phyloP scores from a whole-genome alignment of 2,888 invertebrate genomes.

The Ischnus inquisitorius region DNA sequence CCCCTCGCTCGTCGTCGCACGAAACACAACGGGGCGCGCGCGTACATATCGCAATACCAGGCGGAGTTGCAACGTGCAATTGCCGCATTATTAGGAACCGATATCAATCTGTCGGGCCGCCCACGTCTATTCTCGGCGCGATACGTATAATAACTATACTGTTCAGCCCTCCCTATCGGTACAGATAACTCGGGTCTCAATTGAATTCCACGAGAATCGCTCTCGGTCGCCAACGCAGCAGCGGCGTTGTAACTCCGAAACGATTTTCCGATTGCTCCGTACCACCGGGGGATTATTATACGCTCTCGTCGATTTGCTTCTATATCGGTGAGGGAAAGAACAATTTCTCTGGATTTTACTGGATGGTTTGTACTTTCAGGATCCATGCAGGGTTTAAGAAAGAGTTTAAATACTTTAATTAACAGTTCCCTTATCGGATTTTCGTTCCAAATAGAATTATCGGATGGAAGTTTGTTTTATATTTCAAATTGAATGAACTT shows the following conservation, averaged over 20 bases:
- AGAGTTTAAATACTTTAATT: not conserved
- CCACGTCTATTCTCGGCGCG: constrained; percentile 67
- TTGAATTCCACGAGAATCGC: constrained; percentile 74
- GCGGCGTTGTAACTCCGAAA: constrained; percentile 11
- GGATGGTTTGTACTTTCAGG: not conserved
- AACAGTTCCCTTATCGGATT: no score
- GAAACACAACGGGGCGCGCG: constrained; percentile 37
- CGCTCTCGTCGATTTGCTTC: not conserved
- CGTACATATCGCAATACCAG: not conserved
- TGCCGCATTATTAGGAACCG: constrained; percentile 76
- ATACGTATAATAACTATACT: constrained; percentile 65
- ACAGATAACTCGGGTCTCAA: constrained; percentile 69
- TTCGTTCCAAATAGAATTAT: no score
- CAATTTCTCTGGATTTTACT: not conserved
- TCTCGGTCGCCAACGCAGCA: not conserved
- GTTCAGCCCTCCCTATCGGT: constrained; percentile 42
- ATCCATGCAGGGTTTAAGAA: not conserved
- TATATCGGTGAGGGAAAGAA: not conserved
- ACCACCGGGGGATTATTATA: not conserved
- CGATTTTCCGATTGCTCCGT: constrained; percentile 25
- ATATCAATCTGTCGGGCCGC: constrained; percentile 77
- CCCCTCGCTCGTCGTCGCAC: constrained; percentile 46
- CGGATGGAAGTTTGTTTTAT: no score
- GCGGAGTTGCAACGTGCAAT: constrained; percentile 69
- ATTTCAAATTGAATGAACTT: no score